phyloP scores from a whole-genome alignment of 2,113 vertebrate species.

The Lota lota region DNA sequence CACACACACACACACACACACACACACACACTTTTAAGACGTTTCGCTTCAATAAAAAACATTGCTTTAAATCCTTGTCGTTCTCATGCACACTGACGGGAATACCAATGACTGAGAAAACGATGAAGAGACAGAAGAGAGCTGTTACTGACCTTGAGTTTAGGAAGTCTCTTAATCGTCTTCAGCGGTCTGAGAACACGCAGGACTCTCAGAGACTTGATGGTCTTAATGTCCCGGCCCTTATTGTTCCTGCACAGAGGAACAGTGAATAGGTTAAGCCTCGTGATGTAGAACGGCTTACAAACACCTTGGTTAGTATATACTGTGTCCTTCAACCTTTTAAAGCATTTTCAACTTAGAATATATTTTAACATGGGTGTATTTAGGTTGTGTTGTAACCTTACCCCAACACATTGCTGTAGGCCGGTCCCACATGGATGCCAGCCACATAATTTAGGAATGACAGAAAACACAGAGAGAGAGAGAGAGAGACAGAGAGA shows the following conservation, averaged over 20 bases:
- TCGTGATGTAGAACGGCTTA: not conserved
- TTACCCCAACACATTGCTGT: conserved; percentile 81
- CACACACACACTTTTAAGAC: conserved; percentile 1
- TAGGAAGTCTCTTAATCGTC: conserved; percentile 97
- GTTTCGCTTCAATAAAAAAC: too few relatives aligned
- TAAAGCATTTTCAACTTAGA: too few relatives aligned
- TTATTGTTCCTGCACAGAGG: conserved; percentile 85
- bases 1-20: not conserved
- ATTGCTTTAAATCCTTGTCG: too few relatives aligned
- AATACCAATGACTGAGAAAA: too few relatives aligned
- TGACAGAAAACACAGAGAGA: conserved; percentile 25
- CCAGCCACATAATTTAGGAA: conserved; percentile 41
- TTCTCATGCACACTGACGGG: too few relatives aligned
- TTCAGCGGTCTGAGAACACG: conserved; percentile 93
- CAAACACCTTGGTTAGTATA: too few relatives aligned
- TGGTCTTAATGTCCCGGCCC: conserved; percentile 97
- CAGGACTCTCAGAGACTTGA: conserved; percentile 94
- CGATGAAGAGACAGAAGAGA: not conserved
- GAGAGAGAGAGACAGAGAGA: not conserved
- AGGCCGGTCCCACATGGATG: conserved; percentile 45
- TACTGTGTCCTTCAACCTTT: too few relatives aligned
- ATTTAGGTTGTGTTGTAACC: not conserved
- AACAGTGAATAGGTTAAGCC: conserved; percentile 16
- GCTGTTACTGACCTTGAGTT: conserved; percentile 84
- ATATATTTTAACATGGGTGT: not conserved